Percentiles rank a stretch among this genome's conserved stretches.
Evolutionary conservation across 2,797 vertebrate genomes (phyloP).

Genomic region (Capromys pilorides): DNA sequence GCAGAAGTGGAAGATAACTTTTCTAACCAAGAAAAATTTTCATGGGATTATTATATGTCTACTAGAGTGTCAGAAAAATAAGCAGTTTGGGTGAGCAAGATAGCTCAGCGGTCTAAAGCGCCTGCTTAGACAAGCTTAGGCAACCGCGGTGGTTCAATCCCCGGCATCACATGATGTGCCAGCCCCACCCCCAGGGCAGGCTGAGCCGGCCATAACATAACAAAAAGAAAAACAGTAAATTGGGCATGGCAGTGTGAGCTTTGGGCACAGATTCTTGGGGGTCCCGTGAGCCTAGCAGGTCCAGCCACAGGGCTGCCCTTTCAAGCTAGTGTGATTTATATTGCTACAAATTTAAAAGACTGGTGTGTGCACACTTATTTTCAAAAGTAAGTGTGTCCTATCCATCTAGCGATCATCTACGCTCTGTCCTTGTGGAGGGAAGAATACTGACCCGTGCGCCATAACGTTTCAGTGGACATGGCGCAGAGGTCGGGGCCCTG

Average conservation of each 20-base stretch:
- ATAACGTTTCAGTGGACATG: neutral
- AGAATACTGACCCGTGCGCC: neutral
- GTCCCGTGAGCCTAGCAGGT: neutral
- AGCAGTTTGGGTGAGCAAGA: neutral
- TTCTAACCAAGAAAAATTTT: slow-evolving; percentile 14
- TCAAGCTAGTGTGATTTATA: neutral
- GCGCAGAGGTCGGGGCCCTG: neutral
- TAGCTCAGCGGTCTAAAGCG: too few relatives aligned
- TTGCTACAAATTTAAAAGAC: neutral
- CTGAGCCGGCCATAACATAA: too few relatives aligned
- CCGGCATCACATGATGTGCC: too few relatives aligned
- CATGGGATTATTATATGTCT: neutral
- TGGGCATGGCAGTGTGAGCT: too few relatives aligned
- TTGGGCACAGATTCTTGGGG: neutral
- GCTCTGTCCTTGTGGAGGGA: slow-evolving; percentile 21
- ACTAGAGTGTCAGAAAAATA: neutral
- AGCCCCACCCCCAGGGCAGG: too few relatives aligned
- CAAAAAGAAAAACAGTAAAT: neutral
- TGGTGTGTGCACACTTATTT: neutral
- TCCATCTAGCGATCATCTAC: neutral
- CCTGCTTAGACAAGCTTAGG: too few relatives aligned
- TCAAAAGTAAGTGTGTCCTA: neutral
- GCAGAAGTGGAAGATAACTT: neutral
- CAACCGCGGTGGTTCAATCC: too few relatives aligned
- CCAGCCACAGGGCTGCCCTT: neutral